Base-by-base conservation (phyloP, 2,888 invertebrate genomes). In the Periphyllus acericola region DNA sequence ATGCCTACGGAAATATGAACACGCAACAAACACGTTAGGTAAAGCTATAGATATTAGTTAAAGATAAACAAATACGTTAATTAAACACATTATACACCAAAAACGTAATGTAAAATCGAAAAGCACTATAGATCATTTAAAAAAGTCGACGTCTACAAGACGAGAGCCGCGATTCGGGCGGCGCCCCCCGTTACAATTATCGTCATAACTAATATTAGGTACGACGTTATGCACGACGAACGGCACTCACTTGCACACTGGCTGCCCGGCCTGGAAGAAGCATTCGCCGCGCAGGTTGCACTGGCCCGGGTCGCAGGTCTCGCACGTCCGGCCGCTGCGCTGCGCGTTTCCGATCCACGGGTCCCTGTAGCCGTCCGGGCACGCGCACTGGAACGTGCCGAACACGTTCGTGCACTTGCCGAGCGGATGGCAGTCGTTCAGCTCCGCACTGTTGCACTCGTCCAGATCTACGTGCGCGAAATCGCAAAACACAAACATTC, bases 281-380 rank as follows among this genome's bases (percentile, higher is more conserved):
- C 98, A 98, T n/a, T 94, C 94, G 0, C 98, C 98, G 0, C 96
- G 93, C 90, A 96, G 96, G 91, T 95, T 96, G 92, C 98, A 98
- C 90, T 95, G 94, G 0, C 95, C 93, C 0, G 96, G 94, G 68
- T 92, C 91, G 91, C 98, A 98, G 1, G 95, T 94, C 89, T 95
- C 94, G 90, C 97, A 97, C 34, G 94, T 93, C 34, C 97, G 93
- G 0, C 97, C 97, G 0, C 95, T 93, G 79, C 94, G 92, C 82
- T 94, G 93, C 11, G 93, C 93, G 90, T 95, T 95, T 78, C 94
- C 94, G 3, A 93, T 92, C 92, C 94, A 94, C 0, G 95, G 94
- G 92, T 97, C 97, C 60, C 95, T 93, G 2, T 95, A 94, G 0
- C 96, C 96, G 11, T 94, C 93, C 0, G 94, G 94, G 90, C 97